Evolutionary conservation across 2,113 vertebrate species (phyloP), one percentile per base, ranked within the genome.

Genomic region (Semnornis frantzii): DNA sequence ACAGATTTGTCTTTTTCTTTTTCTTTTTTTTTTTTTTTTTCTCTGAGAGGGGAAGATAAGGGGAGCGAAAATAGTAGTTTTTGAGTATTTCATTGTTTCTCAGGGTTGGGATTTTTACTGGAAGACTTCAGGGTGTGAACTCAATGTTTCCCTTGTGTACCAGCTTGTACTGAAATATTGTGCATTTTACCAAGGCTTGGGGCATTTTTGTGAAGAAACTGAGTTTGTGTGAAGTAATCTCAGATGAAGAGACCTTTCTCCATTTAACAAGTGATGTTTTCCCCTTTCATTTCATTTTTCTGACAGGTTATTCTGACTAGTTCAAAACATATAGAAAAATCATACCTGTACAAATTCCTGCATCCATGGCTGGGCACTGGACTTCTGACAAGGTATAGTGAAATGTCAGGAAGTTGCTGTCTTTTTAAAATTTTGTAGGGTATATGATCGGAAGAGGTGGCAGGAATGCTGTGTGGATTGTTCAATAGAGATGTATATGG

Each of bases 351-450:
- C 82, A 93, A 72, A 12, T 99, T 99, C 88, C 94, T 99, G n/a
- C 97, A 99, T 12, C 98, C 99, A 0, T 99, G 99, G 99, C 98
- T 99, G 64, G 99, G 99, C 64, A 98, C 98, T 28, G 99, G 99
- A 63, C 98, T 99, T 59, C 98, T 99, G 30, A 99, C 99, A 4
- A 99, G 99, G 98, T 99, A 97, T 15, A 37, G 34, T 55, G 33
- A 87, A 89, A 83, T 28, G 11, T 18, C 62, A 8, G 4, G 46
- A 17, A n/a, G 28, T 19, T 48, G 34, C 37, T 80, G 28, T 46
- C 34, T 37, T 58, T 63, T 55, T 71, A 39, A 70, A 85, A 73
- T 15, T 55, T 37, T 4, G 3, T 3, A 31, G 37, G 3, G 4
- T 39, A 3, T 62, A 12, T 50, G 25, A 30, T 13, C 69, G 57